Conservation (phyloP, 2,797 vertebrate genomes). For the Gephyroberyx darwinii region DNA sequence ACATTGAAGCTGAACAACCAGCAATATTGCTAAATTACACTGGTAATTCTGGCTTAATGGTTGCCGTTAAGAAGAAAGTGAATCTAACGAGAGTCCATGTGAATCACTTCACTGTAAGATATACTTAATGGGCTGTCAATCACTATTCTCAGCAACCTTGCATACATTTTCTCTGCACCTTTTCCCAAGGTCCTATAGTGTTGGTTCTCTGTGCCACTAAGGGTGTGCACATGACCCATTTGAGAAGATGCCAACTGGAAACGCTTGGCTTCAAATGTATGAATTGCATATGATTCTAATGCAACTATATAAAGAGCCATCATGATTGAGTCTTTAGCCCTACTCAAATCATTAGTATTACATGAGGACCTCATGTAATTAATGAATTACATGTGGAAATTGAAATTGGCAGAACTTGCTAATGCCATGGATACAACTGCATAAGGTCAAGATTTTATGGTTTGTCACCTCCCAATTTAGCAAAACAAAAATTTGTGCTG, state of each 20-base stretch:
- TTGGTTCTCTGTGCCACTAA: not conserved
- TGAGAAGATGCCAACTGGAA: not conserved
- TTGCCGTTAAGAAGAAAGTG: constrained; percentile 26
- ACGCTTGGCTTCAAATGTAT: not conserved
- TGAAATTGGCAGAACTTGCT: too few species aligned
- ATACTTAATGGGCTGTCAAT: not conserved
- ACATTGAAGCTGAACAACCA: constrained; percentile 45
- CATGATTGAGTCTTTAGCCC: too few species aligned
- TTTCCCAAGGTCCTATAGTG: not conserved
- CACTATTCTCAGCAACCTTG: constrained; percentile 5
- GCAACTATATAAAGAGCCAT: too few species aligned
- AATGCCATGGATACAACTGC: too few species aligned
- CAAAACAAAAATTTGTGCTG: too few species aligned
- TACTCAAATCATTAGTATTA: too few species aligned
- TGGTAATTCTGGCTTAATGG: constrained; percentile 44
- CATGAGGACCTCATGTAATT: too few species aligned
- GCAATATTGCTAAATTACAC: constrained; percentile 39
- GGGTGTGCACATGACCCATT: not conserved
- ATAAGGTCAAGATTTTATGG: too few species aligned
- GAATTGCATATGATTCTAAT: too few species aligned
- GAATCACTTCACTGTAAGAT: not conserved
- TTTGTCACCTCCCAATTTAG: too few species aligned
- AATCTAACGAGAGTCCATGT: not conserved
- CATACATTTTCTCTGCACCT: not conserved
- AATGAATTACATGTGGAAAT: too few species aligned